Evolutionary conservation across 2,797 vertebrate genomes (phyloP).

Genomic region (Leuciscus waleckii): DNA sequence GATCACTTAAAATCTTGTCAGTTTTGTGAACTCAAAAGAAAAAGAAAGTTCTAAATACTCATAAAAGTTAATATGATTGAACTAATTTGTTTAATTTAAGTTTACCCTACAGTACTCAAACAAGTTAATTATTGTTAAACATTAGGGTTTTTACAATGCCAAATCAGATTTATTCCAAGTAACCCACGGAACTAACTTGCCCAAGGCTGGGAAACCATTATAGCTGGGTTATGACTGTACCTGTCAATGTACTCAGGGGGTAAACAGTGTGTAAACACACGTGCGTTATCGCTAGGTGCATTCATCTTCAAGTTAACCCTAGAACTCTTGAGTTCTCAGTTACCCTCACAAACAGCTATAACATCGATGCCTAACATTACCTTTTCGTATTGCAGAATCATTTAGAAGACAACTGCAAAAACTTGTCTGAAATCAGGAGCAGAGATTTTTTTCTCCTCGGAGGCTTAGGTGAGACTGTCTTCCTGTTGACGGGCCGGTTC

Average conservation of each 20-base stretch:
- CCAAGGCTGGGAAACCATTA: not conserved
- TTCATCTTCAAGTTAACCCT: too few species aligned
- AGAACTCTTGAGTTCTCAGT: not conserved
- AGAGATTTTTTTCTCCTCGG: not conserved
- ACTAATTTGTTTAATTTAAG: too few species aligned
- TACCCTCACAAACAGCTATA: not conserved
- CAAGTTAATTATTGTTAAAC: too few species aligned
- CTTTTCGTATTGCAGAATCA: not conserved
- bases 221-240: not conserved
- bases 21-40: too few species aligned
- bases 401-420: conserved; percentile 21
- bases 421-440: conserved; percentile 2
- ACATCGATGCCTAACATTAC: too few species aligned
- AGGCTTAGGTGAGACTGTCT: conserved; percentile 41
- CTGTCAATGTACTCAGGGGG: not conserved
- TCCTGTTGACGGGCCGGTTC: conserved; percentile 49
- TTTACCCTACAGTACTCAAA: too few species aligned
- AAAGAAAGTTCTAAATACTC: too few species aligned
- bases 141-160: not conserved
- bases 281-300: not conserved
- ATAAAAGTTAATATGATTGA: too few species aligned
- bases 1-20: too few species aligned
- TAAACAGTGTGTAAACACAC: not conserved
- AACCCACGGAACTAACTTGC: not conserved
- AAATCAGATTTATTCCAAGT: not conserved